phyloP scores from a whole-genome alignment of 2,888 invertebrate species.

The Timandra comae region DNA sequence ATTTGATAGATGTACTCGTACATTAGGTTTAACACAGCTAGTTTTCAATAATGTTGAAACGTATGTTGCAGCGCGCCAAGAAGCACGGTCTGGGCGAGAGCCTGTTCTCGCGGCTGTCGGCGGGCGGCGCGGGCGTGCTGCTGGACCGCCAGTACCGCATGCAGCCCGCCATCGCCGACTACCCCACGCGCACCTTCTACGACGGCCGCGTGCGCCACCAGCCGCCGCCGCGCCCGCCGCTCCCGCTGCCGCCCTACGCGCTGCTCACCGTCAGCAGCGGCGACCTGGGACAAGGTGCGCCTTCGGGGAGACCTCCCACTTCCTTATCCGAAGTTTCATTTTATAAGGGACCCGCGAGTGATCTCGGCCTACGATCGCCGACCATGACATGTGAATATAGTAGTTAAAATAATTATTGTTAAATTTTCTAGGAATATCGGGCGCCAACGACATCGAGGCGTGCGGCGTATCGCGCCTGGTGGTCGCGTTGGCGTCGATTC shows the following conservation, averaged over 20 bases:
- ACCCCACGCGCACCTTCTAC: slow-evolving; percentile 87
- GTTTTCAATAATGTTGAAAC: background rate
- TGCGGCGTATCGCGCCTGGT: slow-evolving; percentile 58
- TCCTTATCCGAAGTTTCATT: too few species aligned
- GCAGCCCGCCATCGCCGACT: slow-evolving; percentile 87
- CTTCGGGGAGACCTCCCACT: too few species aligned
- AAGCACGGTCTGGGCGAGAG: slow-evolving; percentile 83
- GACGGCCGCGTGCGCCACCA: slow-evolving; percentile 62
- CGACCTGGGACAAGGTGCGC: slow-evolving; percentile 54
- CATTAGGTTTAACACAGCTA: background rate
- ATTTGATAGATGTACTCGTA: background rate
- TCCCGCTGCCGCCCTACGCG: slow-evolving; percentile 47
- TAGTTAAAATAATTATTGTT: too few species aligned
- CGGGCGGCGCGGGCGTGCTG: slow-evolving; percentile 55
- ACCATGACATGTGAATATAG: too few species aligned
- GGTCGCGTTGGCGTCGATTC: slow-evolving; percentile 27
- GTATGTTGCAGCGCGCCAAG: slow-evolving; percentile 79
- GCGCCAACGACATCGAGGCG: slow-evolving; percentile 61
- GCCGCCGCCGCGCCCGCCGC: slow-evolving; percentile 26
- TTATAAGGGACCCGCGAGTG: too few species aligned
- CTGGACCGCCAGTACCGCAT: slow-evolving; percentile 89
- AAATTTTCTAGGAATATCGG: slow-evolving; percentile 38
- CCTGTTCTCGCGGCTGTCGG: slow-evolving; percentile 84
- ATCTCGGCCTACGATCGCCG: too few species aligned
- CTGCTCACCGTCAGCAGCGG: slow-evolving; percentile 51